Percentiles rank a stretch among this genome's conserved stretches.
Evolutionary conservation across 2,888 invertebrate species (phyloP).

Genomic region (Thereva unica): DNA sequence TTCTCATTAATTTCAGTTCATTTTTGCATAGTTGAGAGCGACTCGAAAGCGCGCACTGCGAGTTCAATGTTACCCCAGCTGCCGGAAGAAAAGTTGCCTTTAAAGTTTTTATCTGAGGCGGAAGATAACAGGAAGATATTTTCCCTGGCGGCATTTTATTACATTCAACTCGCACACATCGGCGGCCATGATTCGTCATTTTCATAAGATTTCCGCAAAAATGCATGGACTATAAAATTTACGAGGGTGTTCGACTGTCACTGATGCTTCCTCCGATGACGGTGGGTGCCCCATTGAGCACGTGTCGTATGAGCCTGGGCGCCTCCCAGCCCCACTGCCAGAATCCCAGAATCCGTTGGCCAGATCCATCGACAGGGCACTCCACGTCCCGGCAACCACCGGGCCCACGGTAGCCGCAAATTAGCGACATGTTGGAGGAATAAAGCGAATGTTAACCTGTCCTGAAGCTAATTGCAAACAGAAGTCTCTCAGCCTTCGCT

Average conservation of each 20-base stretch:
- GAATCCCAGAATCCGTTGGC: conserved; percentile 9
- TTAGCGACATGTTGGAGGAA: conserved; percentile 54
- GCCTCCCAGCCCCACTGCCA: conserved; percentile 6
- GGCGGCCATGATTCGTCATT: conserved; percentile 23
- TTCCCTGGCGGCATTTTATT: conserved; percentile 22
- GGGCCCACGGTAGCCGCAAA: neutral
- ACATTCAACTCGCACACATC: conserved; percentile 9
- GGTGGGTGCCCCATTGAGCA: conserved; percentile 45
- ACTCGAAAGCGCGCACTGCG: neutral
- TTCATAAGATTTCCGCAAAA: conserved; percentile 30
- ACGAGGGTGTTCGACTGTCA: conserved; percentile 27
- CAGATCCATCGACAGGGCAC: conserved; percentile 5
- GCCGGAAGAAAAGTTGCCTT: conserved; percentile 34
- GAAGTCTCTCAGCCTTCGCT: conserved; percentile 35
- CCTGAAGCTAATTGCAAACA: conserved; percentile 39
- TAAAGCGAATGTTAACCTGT: conserved; percentile 52
- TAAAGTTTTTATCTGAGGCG: conserved; percentile 29
- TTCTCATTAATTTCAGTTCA: conserved; percentile 23
- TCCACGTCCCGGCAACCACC: conserved; percentile 27
- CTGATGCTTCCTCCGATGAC: conserved; percentile 51
- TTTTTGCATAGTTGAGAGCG: conserved; percentile 7
- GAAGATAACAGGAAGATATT: conserved; percentile 27
- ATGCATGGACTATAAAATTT: conserved; percentile 22
- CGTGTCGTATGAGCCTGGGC: conserved; percentile 42
- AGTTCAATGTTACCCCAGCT: conserved; percentile 30